phyloP scores from a whole-genome alignment of 2,797 vertebrate genomes.

The Todus mexicanus region DNA sequence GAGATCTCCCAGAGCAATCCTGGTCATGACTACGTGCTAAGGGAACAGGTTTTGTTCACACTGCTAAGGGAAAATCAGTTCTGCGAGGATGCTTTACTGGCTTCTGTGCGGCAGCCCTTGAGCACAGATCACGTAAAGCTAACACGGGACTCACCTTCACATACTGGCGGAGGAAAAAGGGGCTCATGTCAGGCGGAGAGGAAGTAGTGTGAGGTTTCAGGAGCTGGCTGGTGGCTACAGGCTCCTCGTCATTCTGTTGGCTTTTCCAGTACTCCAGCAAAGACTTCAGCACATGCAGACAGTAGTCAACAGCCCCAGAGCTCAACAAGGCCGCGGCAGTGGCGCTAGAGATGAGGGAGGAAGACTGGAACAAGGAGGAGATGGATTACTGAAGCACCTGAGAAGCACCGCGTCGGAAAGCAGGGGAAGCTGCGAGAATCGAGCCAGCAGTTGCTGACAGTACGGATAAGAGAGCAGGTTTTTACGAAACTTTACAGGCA shows the following conservation, averaged over 20 bases:
- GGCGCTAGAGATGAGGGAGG: constrained; percentile 96
- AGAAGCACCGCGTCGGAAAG: neutral
- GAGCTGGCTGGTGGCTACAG: constrained; percentile 88
- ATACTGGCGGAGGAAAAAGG: constrained; percentile 97
- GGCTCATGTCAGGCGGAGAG: constrained; percentile 98
- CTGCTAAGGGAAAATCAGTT: neutral
- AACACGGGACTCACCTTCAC: constrained; percentile 85
- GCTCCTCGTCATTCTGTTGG: constrained; percentile 96
- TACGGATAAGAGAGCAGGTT: neutral
- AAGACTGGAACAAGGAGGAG: constrained; percentile 78
- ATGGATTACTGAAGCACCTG: neutral
- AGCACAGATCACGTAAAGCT: neutral
- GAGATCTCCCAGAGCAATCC: neutral
- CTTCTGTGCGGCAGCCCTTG: neutral
- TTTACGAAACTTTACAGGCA: constrained; percentile 19
- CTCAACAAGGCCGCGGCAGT: constrained; percentile 94
- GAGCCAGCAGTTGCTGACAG: neutral
- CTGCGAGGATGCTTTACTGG: neutral
- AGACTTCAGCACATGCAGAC: constrained; percentile 93
- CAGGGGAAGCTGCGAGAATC: neutral
- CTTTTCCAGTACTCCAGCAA: constrained; percentile 97
- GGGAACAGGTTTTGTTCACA: neutral
- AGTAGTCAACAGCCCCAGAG: constrained; percentile 95
- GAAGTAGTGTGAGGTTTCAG: constrained; percentile 94
- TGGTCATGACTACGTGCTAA: rapidly evolving